These are phyloP conservation scores for Lycocerus yunnanus DNA, from an alignment of 2,888 invertebrate genomes.

Conservation along the genomic window DNA sequence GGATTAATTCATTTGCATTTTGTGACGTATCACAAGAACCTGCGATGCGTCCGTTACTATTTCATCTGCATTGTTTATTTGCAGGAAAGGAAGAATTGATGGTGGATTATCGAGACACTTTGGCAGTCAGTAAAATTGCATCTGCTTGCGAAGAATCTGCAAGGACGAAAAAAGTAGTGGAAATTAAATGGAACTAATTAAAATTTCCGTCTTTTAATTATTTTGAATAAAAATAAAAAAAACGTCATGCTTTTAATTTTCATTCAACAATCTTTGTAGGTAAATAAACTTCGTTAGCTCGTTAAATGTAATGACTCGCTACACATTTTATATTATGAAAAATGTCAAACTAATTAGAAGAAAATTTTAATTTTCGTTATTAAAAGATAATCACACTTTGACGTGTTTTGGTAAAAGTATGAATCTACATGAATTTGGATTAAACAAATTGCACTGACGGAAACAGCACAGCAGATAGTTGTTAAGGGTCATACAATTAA, in stretches of 20 bases:
- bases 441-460: background rate
- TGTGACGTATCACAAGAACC: background rate
- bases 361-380: background rate
- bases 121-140: conserved; percentile 64
- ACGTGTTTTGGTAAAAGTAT: background rate
- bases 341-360: background rate
- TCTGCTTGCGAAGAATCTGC: conserved; percentile 63
- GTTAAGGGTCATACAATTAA: background rate
- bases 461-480: background rate
- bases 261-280: background rate
- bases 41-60: background rate
- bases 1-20: background rate
- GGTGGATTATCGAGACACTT: conserved; percentile 59
- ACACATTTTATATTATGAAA: background rate
- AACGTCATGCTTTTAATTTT: background rate
- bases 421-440: background rate
- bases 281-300: background rate
- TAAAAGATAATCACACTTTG: background rate
- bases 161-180: conserved; percentile 58
- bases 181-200: conserved; percentile 59
- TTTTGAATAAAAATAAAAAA: background rate
- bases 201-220: conserved; percentile 51
- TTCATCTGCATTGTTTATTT: background rate
- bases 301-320: background rate
- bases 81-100: conserved; percentile 47